Evolutionary conservation across 2,113 vertebrate genomes (phyloP).

Genomic region (Toxotes chatareus): DNA sequence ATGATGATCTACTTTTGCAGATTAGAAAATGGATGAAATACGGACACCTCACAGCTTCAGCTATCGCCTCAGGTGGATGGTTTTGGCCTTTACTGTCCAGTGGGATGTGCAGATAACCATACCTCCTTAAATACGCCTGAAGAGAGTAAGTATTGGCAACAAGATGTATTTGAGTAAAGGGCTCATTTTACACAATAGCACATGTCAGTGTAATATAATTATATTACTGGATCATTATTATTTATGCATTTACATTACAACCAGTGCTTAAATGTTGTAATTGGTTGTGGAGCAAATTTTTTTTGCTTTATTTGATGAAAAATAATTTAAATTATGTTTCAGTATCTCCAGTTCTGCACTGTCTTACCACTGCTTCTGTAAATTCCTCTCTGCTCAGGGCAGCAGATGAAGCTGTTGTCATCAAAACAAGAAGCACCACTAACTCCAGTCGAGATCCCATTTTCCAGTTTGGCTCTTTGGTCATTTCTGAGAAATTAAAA

Average conservation of each 20-base stretch:
- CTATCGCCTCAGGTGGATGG: slow-evolving; percentile 76
- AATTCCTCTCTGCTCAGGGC: slow-evolving; percentile 52
- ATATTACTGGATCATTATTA: too few relatives aligned
- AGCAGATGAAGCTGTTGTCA: slow-evolving; percentile 45
- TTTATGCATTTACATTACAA: background rate
- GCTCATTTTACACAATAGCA: too few relatives aligned
- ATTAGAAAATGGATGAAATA: background rate
- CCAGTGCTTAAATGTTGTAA: background rate
- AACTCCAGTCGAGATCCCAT: slow-evolving; percentile 59
- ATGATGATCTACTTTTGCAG: background rate
- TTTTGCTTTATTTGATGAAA: background rate
- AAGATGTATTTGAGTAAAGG: background rate
- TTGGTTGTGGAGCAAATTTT: too few relatives aligned
- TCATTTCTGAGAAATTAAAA: background rate
- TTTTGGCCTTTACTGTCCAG: slow-evolving; percentile 72
- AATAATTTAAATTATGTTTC: background rate
- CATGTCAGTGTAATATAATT: too few relatives aligned
- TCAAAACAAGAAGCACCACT: slow-evolving; percentile 57
- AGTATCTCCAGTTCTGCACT: background rate
- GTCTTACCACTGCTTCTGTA: slow-evolving; percentile 76
- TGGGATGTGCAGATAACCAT: slow-evolving; percentile 86
- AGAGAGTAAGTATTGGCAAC: background rate
- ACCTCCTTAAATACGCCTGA: slow-evolving; percentile 83
- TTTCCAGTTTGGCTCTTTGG: slow-evolving; percentile 16
- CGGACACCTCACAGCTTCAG: slow-evolving; percentile 83